A percentile compares a stretch with the other conserved stretches of the same genome.
Evolutionary conservation across 2,797 vertebrate genomes (phyloP).

Genomic region (Phalloptychus januarius): DNA sequence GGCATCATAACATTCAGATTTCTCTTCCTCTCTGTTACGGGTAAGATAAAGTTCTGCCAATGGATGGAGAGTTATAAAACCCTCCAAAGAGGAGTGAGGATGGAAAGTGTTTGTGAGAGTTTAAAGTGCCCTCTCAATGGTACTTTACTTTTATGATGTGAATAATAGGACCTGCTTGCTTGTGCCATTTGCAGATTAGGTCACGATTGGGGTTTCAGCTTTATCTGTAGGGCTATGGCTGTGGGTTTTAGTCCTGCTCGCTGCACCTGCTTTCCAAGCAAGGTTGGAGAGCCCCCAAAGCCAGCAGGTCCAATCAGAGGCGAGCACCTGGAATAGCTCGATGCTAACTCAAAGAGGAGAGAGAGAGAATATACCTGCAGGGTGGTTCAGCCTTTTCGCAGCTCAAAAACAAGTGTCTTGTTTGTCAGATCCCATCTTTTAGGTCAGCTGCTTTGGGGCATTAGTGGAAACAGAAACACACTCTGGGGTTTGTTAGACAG

Average conservation of each 20-base stretch:
- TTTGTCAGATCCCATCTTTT: constrained; percentile 65
- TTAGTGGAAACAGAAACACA: constrained; percentile 43
- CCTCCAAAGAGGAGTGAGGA: constrained; percentile 35
- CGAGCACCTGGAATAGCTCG: constrained; percentile 69
- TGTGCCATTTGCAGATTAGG: constrained; percentile 50
- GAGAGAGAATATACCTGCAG: constrained; percentile 64
- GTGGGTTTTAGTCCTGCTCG: constrained; percentile 33
- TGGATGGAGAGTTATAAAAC: constrained; percentile 41
- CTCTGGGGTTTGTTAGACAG: constrained; percentile 58
- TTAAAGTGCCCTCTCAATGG: constrained; percentile 53
- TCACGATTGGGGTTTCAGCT: constrained; percentile 3
- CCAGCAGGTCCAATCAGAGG: constrained; percentile 51
- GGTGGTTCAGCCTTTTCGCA: constrained; percentile 40
- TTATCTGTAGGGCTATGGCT: neutral
- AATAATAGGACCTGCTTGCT: constrained; percentile 45
- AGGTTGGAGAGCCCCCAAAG: constrained; percentile 50
- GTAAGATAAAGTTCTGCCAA: constrained; percentile 29
- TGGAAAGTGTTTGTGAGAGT: constrained; percentile 24
- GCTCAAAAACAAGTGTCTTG: constrained; percentile 58
- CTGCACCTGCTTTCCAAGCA: constrained; percentile 68
- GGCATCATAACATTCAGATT: constrained; percentile 32
- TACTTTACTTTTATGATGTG: constrained; percentile 61
- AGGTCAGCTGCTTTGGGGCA: constrained; percentile 65
- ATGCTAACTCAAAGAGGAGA: constrained; percentile 58
- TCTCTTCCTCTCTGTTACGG: constrained; percentile 25